These are phyloP conservation scores for Apus apus DNA, from an alignment of 2,113 vertebrate species.

Conservation along the genomic window DNA sequence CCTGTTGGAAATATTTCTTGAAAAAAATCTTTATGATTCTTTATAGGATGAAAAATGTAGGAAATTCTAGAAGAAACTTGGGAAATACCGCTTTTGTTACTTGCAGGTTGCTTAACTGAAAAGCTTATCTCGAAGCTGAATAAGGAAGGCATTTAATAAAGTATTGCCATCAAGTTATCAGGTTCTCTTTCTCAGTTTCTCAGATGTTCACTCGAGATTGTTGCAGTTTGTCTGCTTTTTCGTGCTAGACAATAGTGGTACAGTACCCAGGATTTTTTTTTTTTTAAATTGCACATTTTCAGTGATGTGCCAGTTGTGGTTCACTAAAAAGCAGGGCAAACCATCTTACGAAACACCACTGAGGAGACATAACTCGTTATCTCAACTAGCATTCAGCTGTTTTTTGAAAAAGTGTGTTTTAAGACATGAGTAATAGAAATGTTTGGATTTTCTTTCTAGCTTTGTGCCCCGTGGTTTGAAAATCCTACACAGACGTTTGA, in stretches of 20 bases:
- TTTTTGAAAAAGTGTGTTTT: not conserved
- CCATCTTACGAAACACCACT: not conserved
- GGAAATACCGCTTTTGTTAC: not conserved
- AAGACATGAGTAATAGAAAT: not conserved
- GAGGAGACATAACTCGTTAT: not conserved
- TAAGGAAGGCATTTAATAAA: not conserved
- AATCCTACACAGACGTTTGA: slow-evolving; percentile 14
- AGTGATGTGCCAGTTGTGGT: not conserved
- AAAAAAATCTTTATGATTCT: not conserved
- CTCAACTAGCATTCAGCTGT: not conserved
- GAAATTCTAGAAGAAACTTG: not conserved
- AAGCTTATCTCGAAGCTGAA: not conserved
- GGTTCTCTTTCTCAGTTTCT: not conserved
- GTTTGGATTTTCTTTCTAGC: slow-evolving; percentile 35
- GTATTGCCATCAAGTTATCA: not conserved
- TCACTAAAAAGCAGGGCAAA: not conserved
- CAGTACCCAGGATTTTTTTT: not conserved
- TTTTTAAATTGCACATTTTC: not conserved
- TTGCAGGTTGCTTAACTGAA: not conserved
- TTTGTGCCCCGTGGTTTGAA: slow-evolving; percentile 31
- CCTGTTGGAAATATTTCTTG: not conserved
- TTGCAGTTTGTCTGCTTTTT: not conserved
- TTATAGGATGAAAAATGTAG: not conserved
- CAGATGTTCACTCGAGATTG: not conserved
- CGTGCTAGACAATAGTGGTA: not conserved